Conservation (phyloP, 2,888 invertebrate species). For the Cantharis rufa region DNA sequence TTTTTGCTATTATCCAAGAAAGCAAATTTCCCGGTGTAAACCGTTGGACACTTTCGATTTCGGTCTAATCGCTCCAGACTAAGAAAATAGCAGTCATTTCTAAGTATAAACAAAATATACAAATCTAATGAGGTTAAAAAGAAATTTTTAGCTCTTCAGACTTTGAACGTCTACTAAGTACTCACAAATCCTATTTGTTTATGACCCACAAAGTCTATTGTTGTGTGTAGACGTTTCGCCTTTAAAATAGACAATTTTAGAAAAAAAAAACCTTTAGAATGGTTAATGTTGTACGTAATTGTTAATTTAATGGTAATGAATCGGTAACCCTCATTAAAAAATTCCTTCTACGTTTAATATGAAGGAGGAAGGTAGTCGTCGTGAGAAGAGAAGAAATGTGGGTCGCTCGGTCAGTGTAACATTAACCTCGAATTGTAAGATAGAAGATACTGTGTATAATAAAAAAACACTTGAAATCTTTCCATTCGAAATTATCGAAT, state of each 20-base stretch:
- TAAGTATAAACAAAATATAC: background rate
- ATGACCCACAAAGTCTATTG: background rate
- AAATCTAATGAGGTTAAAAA: background rate
- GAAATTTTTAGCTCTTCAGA: background rate
- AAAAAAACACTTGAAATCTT: background rate
- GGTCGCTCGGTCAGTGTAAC: slow-evolving; percentile 45
- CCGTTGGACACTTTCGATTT: background rate
- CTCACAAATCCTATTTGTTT: background rate
- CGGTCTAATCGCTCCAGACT: background rate
- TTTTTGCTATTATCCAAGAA: background rate
- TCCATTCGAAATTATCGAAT: background rate
- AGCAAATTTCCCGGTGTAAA: background rate
- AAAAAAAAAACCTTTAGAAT: background rate
- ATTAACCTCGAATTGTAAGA: slow-evolving; percentile 38
- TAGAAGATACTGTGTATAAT: background rate
- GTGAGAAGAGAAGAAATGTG: slow-evolving; percentile 29
- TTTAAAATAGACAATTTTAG: background rate
- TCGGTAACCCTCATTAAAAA: background rate
- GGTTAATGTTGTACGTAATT: background rate
- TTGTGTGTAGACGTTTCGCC: background rate
- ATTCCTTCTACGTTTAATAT: background rate
- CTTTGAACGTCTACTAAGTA: background rate
- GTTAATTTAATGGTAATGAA: background rate
- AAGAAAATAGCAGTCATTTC: background rate
- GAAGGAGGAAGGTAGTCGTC: background rate